These are phyloP conservation scores for Pseudococcus jackbeardsleyi DNA, from an alignment of 2,888 invertebrate genomes.

Conservation along the genomic window DNA sequence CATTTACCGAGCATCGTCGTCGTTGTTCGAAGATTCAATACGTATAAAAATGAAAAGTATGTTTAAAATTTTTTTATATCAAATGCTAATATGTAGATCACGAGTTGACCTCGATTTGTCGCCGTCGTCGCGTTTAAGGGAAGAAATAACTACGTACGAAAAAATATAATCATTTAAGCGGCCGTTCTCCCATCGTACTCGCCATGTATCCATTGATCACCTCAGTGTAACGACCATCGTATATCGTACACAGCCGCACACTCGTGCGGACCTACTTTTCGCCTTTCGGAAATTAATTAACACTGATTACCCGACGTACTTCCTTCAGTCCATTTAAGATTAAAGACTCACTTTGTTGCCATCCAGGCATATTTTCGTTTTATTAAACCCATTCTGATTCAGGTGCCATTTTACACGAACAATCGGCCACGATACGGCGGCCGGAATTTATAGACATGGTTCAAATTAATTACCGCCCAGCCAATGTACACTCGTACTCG, in stretches of 20 bases:
- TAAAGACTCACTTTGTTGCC: background rate
- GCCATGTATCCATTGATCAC: conserved; percentile 25
- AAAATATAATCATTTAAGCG: background rate
- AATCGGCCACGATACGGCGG: background rate
- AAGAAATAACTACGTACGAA: background rate
- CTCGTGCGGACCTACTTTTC: conserved; percentile 16
- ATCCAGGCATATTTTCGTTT: conserved; percentile 1
- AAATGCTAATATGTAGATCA: conserved; percentile 7
- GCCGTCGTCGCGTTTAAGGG: conserved; percentile 2
- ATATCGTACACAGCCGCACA: background rate
- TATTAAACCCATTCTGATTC: background rate
- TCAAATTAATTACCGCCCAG: background rate
- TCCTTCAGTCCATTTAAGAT: background rate
- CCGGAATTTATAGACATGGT: background rate
- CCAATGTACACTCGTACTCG: background rate
- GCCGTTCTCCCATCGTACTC: background rate
- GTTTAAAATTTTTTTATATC: background rate
- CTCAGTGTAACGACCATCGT: conserved; percentile 4
- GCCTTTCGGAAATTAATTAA: conserved; percentile 40
- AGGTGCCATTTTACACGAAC: background rate
- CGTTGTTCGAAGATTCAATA: background rate
- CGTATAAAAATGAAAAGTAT: background rate
- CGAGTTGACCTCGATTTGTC: conserved; percentile 14
- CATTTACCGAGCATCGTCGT: background rate
- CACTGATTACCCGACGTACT: conserved; percentile 15